Conservation (phyloP, 2,888 invertebrate genomes). For the Petrophora chlorosata region DNA sequence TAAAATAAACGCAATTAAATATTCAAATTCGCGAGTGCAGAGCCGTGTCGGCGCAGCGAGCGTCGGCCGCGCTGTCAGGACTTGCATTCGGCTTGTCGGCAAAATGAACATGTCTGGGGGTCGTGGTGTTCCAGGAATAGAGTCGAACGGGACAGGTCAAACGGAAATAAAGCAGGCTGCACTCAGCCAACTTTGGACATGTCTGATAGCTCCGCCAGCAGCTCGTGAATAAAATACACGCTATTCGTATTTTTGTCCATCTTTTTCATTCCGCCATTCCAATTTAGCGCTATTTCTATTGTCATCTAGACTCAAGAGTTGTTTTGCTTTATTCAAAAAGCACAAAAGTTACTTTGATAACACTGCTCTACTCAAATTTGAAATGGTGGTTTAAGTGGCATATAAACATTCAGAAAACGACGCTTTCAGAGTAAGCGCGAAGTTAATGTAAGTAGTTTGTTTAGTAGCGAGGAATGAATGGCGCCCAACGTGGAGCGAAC, state of each 20-base stretch:
- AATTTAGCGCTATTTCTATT: constrained; percentile 44
- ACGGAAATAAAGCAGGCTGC: constrained; percentile 80
- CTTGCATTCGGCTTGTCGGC: constrained; percentile 74
- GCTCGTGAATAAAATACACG: constrained; percentile 75
- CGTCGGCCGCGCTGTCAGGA: constrained; percentile 63
- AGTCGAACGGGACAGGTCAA: constrained; percentile 77
- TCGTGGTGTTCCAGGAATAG: constrained; percentile 71
- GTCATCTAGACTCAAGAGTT: constrained; percentile 26
- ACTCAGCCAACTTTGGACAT: constrained; percentile 78
- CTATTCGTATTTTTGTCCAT: constrained; percentile 59
- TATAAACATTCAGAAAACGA: constrained; percentile 24
- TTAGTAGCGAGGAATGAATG: constrained; percentile 40
- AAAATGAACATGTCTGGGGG: constrained; percentile 74
- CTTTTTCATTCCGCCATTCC: constrained; percentile 50
- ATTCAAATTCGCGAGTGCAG: constrained; percentile 78
- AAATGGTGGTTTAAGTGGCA: constrained; percentile 16
- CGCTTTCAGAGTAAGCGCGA: constrained; percentile 32
- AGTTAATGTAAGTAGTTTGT: constrained; percentile 40
- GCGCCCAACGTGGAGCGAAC: constrained; percentile 52
- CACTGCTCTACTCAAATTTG: constrained; percentile 10
- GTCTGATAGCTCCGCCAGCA: constrained; percentile 73
- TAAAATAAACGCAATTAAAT: constrained; percentile 73
- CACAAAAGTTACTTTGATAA: constrained; percentile 28
- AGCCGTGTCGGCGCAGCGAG: constrained; percentile 69
- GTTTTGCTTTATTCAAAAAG: constrained; percentile 1